Percentiles rank a stretch among this genome's conserved stretches.
These are phyloP conservation scores for Helostoma temminkii DNA, from an alignment of 2,797 vertebrate genomes.

Conservation along the genomic window DNA sequence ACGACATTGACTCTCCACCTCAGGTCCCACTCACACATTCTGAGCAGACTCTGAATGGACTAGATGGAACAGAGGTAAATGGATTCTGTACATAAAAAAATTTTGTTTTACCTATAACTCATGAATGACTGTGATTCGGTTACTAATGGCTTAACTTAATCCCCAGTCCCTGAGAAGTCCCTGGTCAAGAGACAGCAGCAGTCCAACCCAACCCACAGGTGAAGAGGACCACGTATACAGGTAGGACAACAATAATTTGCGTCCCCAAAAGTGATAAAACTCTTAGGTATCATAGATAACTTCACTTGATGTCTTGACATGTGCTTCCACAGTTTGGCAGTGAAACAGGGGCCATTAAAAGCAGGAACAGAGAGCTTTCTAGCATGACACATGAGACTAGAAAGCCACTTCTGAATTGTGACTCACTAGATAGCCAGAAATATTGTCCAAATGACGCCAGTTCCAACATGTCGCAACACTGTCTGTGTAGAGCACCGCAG, in stretches of 20 bases:
- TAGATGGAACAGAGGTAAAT: constrained; percentile 75
- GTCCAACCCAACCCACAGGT: constrained; percentile 76
- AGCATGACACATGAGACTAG: neutral
- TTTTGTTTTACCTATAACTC: neutral
- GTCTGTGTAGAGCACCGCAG: neutral
- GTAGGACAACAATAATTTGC: constrained; percentile 66
- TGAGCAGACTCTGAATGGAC: constrained; percentile 89
- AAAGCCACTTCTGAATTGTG: constrained; percentile 1
- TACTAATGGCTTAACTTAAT: neutral
- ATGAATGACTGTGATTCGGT: neutral
- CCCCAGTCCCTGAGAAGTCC: constrained; percentile 85
- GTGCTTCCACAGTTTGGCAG: neutral
- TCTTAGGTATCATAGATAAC: neutral
- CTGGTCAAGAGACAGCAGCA: constrained; percentile 82
- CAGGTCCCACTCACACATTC: constrained; percentile 86
- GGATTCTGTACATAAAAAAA: neutral
- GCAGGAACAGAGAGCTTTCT: neutral
- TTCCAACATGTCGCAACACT: constrained; percentile 1
- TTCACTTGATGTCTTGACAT: neutral
- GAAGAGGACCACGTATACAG: constrained; percentile 99
- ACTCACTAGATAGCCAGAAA: neutral
- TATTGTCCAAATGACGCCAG: neutral
- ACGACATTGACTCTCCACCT: constrained; percentile 86
- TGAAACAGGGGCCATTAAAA: neutral
- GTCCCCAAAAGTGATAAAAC: neutral